Evolutionary conservation across 2,888 invertebrate species (phyloP).

Genomic region (Nymphalis c-album): DNA sequence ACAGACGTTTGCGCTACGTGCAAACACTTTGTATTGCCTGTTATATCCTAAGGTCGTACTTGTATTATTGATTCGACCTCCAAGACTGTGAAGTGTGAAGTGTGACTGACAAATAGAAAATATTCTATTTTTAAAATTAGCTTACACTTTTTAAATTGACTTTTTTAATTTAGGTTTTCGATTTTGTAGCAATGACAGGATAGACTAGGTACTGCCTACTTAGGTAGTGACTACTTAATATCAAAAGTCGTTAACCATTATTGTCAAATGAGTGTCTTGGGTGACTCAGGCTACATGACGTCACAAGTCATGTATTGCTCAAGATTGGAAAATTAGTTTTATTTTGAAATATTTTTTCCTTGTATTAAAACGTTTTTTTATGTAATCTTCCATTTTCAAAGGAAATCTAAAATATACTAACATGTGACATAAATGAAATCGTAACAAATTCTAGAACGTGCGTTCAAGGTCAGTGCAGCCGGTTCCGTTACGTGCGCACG

Average conservation of each 20-base stretch:
- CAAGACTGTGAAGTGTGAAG: conserved; percentile 23
- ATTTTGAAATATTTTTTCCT: no score
- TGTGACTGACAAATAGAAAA: conserved; percentile 12
- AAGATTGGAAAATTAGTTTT: no score
- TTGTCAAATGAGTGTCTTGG: no score
- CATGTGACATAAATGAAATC: conserved; percentile 25
- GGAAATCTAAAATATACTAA: conserved; percentile 3
- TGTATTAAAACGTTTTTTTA: no score
- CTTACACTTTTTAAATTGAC: background rate
- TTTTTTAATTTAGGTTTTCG: background rate
- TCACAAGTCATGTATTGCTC: no score
- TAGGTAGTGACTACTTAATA: no score
- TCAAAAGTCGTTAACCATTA: no score
- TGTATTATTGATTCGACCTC: conserved; percentile 52
- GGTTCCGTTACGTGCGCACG: conserved; percentile 48
- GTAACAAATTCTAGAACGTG: conserved; percentile 30
- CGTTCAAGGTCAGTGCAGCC: conserved; percentile 48
- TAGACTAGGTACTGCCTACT: no score
- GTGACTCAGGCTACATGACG: no score
- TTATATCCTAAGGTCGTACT: conserved; percentile 47
- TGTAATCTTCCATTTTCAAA: conserved; percentile 1
- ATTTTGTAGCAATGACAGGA: background rate
- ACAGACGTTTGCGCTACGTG: conserved; percentile 21
- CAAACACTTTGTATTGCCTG: conserved; percentile 34
- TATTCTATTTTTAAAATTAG: conserved; percentile 2